Evolutionary conservation across 2,888 invertebrate species (phyloP).

Genomic region (Crioceris asparagi): DNA sequence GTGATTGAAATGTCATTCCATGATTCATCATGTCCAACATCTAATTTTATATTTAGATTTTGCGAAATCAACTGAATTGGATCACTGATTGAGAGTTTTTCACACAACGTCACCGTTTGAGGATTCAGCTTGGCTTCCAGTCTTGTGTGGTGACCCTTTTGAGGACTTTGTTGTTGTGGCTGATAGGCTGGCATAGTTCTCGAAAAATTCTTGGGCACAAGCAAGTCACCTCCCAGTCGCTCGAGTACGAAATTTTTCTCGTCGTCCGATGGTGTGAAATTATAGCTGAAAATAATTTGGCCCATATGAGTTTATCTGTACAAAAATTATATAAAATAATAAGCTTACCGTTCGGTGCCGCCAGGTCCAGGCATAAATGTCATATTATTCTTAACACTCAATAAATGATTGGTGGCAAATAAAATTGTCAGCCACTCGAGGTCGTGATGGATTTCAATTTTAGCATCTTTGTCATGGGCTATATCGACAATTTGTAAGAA

Average conservation of each 20-base stretch:
- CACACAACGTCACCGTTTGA: conserved; percentile 59
- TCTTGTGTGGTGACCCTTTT: too few relatives aligned
- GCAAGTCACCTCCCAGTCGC: conserved; percentile 55
- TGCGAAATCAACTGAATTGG: conserved; percentile 43
- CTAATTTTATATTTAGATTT: conserved; percentile 16
- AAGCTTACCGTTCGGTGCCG: conserved; percentile 49
- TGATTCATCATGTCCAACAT: conserved; percentile 17
- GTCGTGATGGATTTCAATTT: conserved; percentile 61
- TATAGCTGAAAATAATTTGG: conserved; percentile 43
- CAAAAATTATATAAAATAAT: not conserved
- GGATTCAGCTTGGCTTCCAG: conserved; percentile 49
- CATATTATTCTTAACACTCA: conserved; percentile 56
- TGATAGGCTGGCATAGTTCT: conserved; percentile 59
- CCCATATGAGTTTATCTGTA: not conserved
- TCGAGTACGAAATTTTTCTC: conserved; percentile 56
- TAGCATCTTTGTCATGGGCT: conserved; percentile 45
- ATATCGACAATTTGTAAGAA: conserved; percentile 75
- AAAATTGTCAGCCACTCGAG: conserved; percentile 91
- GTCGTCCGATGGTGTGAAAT: conserved; percentile 61
- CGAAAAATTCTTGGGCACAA: conserved; percentile 68
- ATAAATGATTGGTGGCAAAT: conserved; percentile 77
- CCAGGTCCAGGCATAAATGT: conserved; percentile 78
- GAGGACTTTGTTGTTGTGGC: conserved; percentile 11
- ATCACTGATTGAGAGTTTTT: conserved; percentile 65
- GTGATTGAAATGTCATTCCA: conserved; percentile 15